Conservation (phyloP, 2,113 vertebrate genomes). For the Phaethon lepturus region DNA sequence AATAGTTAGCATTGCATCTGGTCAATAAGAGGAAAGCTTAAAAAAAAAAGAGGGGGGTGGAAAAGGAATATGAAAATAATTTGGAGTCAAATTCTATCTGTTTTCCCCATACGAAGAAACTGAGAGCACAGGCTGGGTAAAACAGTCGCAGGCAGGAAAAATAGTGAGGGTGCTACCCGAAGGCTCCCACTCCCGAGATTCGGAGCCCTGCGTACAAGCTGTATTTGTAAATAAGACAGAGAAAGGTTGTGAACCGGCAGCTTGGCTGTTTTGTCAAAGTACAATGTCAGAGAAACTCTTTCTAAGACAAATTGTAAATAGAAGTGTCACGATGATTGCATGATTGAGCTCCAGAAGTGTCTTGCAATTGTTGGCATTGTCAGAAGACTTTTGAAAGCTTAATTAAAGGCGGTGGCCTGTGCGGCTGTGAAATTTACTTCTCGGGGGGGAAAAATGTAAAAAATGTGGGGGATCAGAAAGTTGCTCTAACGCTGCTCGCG, state of each 20-base stretch:
- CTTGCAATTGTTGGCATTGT: conserved; percentile 82
- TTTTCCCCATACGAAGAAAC: background rate
- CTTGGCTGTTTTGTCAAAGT: conserved; percentile 79
- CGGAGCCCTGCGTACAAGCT: conserved; percentile 60
- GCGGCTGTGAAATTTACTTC: conserved; percentile 78
- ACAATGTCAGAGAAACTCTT: conserved; percentile 83
- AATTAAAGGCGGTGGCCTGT: conserved; percentile 81
- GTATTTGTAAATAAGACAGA: conserved; percentile 83
- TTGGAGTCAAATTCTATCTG: background rate
- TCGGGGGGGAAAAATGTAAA: background rate
- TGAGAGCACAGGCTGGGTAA: background rate
- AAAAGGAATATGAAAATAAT: background rate
- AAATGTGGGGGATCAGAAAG: conserved; percentile 65
- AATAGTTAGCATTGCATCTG: conserved; percentile 14
- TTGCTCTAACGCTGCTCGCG: background rate
- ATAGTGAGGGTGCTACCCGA: conserved; percentile 28
- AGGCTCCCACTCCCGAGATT: conserved; percentile 26
- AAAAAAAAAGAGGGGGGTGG: background rate
- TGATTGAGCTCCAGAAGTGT: conserved; percentile 81
- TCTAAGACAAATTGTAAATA: conserved; percentile 86
- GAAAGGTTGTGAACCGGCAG: conserved; percentile 79
- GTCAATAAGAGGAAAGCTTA: background rate
- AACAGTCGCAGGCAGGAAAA: background rate
- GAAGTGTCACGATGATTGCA: conserved; percentile 82
- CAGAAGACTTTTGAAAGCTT: conserved; percentile 85